Conservation (phyloP, 2,888 invertebrate species). For the Meta bourneti region DNA sequence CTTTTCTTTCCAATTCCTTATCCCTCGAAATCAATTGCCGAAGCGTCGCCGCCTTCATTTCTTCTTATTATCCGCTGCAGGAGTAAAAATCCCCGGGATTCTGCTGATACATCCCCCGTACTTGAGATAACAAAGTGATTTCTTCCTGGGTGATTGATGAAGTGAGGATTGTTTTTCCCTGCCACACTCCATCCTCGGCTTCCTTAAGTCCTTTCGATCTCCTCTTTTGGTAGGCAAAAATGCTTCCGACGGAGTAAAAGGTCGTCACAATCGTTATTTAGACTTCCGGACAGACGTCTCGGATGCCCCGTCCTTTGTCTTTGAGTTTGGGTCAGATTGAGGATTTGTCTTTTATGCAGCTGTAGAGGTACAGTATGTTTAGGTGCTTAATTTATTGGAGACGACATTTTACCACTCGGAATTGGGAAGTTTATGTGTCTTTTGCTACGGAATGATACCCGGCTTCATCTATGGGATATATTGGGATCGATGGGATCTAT, state of each 20-base stretch:
- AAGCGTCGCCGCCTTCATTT: slow-evolving; percentile 4
- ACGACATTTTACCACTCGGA: no score
- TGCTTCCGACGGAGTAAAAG: slow-evolving; percentile 17
- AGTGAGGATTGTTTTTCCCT: slow-evolving; percentile 30
- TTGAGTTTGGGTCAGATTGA: no score
- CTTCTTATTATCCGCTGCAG: slow-evolving; percentile 58
- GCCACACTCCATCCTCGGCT: slow-evolving; percentile 24
- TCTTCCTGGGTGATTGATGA: slow-evolving; percentile 65
- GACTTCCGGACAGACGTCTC: neutral
- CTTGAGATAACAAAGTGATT: slow-evolving; percentile 72
- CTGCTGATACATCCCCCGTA: slow-evolving; percentile 64
- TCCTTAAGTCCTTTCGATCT: slow-evolving; percentile 27
- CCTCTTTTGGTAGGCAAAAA: slow-evolving; percentile 11
- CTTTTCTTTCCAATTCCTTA: slow-evolving; percentile 33
- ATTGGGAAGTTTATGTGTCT: no score
- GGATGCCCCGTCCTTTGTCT: no score
- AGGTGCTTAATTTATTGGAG: no score
- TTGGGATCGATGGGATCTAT: no score
- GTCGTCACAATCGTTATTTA: slow-evolving; percentile 55
- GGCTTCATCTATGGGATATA: no score
- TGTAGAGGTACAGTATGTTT: no score
- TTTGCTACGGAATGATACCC: no score
- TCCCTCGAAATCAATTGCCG: slow-evolving; percentile 27
- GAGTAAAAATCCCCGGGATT: slow-evolving; percentile 63
- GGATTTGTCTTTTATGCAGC: no score